Conservation (phyloP, 2,888 invertebrate genomes). For the Synanthedon tipuliformis region DNA sequence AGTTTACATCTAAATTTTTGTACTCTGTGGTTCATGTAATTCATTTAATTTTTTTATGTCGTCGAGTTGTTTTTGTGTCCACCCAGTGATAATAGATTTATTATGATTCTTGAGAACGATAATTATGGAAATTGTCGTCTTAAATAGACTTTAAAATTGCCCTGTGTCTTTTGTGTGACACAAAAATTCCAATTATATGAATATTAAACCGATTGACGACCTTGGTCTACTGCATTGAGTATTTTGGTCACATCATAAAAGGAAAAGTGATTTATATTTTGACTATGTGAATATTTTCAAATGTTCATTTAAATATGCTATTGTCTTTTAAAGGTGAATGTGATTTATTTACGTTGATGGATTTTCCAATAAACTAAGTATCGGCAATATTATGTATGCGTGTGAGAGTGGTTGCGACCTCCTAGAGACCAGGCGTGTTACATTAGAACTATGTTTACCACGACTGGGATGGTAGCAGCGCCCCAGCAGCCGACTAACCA, state of each 20-base stretch:
- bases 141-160: too few relatives aligned
- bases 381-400: slow-evolving; percentile 54
- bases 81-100: too few relatives aligned
- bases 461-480: slow-evolving; percentile 57
- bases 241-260: slow-evolving; percentile 30
- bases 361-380: slow-evolving; percentile 20
- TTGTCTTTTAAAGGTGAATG: not conserved
- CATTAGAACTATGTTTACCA: slow-evolving; percentile 56
- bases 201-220: slow-evolving; percentile 18
- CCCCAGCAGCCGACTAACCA: slow-evolving; percentile 57
- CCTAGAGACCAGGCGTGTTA: slow-evolving; percentile 52
- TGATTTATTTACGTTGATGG: slow-evolving; percentile 16
- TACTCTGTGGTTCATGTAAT: not conserved
- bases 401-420: slow-evolving; percentile 49
- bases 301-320: too few relatives aligned
- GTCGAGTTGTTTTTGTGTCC: slow-evolving; percentile 44
- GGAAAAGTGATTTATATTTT: not conserved
- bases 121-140: too few relatives aligned
- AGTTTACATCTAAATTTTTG: too few relatives aligned
- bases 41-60: slow-evolving; percentile 7
- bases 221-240: slow-evolving; percentile 41
- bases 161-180: too few relatives aligned
- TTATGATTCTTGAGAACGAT: not conserved
- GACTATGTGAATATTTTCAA: too few relatives aligned
- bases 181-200: too few relatives aligned